These are phyloP conservation scores for Eupithecia vulgata DNA, from an alignment of 2,888 invertebrate genomes.

Conservation along the genomic window DNA sequence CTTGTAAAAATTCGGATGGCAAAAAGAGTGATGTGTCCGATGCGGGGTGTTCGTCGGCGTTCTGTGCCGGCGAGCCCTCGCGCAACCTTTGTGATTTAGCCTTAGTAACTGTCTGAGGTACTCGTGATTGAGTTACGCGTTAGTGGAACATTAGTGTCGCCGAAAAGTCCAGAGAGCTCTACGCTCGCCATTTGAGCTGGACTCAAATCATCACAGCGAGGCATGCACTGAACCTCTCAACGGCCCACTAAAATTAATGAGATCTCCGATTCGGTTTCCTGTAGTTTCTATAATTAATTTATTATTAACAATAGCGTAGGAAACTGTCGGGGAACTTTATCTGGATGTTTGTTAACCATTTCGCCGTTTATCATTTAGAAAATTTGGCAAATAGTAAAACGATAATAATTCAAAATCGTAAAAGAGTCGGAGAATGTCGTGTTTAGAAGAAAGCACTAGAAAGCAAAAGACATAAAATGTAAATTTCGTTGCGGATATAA, in stretches of 20 bases:
- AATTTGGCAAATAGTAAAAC: conserved; percentile 33
- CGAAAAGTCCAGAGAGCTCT: conserved; percentile 67
- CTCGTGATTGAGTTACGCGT: conserved; percentile 67
- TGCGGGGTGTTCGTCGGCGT: conserved; percentile 67
- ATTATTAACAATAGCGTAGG: conserved; percentile 82
- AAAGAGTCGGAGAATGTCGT: conserved; percentile 3
- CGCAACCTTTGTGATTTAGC: conserved; percentile 83
- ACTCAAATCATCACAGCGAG: conserved; percentile 80
- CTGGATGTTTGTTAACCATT: conserved; percentile 62
- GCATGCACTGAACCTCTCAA: conserved; percentile 77
- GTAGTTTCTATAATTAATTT: conserved; percentile 83
- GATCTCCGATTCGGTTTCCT: conserved; percentile 84
- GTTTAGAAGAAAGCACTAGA: conserved; percentile 5
- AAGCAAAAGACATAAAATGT: conserved; percentile 25
- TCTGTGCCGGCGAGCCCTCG: conserved; percentile 63
- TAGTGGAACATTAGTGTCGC: conserved; percentile 67
- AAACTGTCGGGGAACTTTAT: conserved; percentile 79
- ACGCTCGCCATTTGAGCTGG: conserved; percentile 82
- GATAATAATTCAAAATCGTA: conserved; percentile 12
- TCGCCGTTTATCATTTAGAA: conserved; percentile 65
- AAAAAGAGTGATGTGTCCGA: conserved; percentile 73
- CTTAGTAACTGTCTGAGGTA: conserved; percentile 80
- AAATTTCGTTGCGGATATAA: conserved; percentile 34
- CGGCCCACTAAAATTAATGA: conserved; percentile 71
- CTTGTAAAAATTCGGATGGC: conserved; percentile 66